Conservation (phyloP, 1,140 invertebrate genomes). For the Drosophila ohnishii region DNA sequence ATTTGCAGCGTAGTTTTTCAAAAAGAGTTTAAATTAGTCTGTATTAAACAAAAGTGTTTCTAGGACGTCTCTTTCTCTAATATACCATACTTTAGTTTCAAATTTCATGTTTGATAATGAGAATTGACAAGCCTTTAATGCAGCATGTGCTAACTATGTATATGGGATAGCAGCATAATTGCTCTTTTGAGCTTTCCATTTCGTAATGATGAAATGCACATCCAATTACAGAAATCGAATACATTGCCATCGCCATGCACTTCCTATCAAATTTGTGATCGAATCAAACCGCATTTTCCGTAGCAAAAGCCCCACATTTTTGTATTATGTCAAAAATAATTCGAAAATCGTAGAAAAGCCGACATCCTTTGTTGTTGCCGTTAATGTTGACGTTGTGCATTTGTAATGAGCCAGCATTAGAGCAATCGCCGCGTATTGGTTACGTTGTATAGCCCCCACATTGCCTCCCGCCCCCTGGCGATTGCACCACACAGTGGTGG, state of each 20-base stretch:
- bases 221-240: slow-evolving; percentile 26
- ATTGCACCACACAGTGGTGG: slow-evolving; percentile 32
- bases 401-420: slow-evolving; percentile 53
- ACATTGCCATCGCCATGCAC: background rate
- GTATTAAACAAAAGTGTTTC: background rate
- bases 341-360: slow-evolving; percentile 35
- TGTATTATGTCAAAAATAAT: slow-evolving; percentile 46
- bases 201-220: slow-evolving; percentile 4
- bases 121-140: background rate
- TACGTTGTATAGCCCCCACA: slow-evolving; percentile 24
- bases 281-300: slow-evolving; percentile 21
- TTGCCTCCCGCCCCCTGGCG: slow-evolving; percentile 8
- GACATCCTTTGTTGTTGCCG: slow-evolving; percentile 49
- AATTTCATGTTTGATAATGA: background rate
- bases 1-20: too few relatives aligned
- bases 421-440: slow-evolving; percentile 37
- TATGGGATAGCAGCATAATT: background rate
- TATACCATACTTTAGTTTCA: background rate
- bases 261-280: slow-evolving; percentile 17
- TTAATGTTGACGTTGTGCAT: slow-evolving; percentile 47
- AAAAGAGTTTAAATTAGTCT: background rate
- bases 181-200: slow-evolving; percentile 11
- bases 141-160: background rate
- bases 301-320: slow-evolving; percentile 8
- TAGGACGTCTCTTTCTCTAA: background rate